Base-by-base conservation (phyloP, 2,113 vertebrate species). In the Myrmecophaga tridactyla region DNA sequence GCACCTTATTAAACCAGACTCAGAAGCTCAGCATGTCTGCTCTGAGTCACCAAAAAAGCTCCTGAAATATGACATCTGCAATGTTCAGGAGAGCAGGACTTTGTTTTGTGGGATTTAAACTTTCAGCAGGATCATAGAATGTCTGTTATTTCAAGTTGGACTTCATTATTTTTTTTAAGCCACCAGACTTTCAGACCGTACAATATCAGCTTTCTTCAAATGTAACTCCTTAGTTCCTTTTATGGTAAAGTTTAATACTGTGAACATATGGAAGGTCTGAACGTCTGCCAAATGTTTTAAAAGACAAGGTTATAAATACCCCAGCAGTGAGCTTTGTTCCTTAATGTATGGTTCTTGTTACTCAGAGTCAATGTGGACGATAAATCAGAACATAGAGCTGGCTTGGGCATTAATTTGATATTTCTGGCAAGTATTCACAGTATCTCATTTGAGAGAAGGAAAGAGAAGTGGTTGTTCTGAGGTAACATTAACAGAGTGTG, bases 231-330 rank as follows among this genome's bases (percentile, higher is more conserved):
- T 93, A 96, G 92, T 63, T 98, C 98, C 98, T 98, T 98, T 98
- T 98, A 98, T 98, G 98, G 98, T 97, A 98, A 98, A 98, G 95
- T 96, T 98, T 98, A 98, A 98, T 98, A 97, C 97, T 97, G 97
- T 89, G 98, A 98, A 97, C 98, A 98, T 98, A 99, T 98, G 98
- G 98, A 98, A 93, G 85, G 97, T 75, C 97, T 98, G 98, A 98
- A 98, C 29, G 97, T 85, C 97, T 98, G 98, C 98, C 98, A 98
- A 98, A 96, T 97, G 97, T 98, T 98, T 96, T 98, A 98, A 98
- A 98, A 98, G 98, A 98, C 98, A 98, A 97, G 98, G 98, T 98
- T 98, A 98, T 98, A 98, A 98, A 98, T 98, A 98, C 88, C 96
- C 60, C 96, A 58, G 96, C 96, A 97, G 95, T 4, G 8, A n/a